phyloP scores from a whole-genome alignment of 2,113 vertebrate species.

The Eubucco bourcierii region DNA sequence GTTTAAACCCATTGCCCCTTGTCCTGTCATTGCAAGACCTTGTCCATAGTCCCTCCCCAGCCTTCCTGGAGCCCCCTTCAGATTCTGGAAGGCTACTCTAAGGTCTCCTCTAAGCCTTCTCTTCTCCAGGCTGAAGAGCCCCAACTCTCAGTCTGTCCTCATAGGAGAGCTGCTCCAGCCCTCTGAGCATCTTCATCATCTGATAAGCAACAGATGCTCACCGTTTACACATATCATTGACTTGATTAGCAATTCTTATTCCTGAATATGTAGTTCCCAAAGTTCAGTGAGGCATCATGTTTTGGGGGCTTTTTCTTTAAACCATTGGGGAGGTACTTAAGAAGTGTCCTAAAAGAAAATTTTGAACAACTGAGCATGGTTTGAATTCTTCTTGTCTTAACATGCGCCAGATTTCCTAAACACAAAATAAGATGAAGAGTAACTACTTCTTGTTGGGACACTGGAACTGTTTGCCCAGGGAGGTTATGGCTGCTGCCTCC shows the following conservation, averaged over 20 bases:
- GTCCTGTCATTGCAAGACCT: too few relatives aligned
- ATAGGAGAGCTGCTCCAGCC: too few relatives aligned
- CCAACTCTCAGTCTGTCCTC: too few relatives aligned
- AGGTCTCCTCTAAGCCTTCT: too few relatives aligned
- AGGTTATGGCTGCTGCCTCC: too few relatives aligned
- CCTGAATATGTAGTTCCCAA: not conserved
- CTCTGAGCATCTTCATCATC: too few relatives aligned
- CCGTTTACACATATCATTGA: not conserved
- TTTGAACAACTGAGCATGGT: not conserved
- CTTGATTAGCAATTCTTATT: not conserved
- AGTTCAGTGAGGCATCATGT: not conserved
- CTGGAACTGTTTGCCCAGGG: too few relatives aligned
- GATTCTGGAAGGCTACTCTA: too few relatives aligned
- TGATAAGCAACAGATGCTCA: not conserved
- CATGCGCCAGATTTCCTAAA: not conserved
- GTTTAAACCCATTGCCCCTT: too few relatives aligned
- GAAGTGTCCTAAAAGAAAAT: not conserved
- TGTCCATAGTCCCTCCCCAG: too few relatives aligned
- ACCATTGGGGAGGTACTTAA: not conserved
- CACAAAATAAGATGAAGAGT: not conserved
- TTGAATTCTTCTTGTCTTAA: conserved; percentile 1
- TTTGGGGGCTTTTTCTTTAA: not conserved
- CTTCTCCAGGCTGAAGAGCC: too few relatives aligned
- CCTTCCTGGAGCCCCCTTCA: too few relatives aligned
- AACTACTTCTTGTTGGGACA: not conserved